A percentile compares a stretch with the other conserved stretches of the same genome.
phyloP scores from a whole-genome alignment of 1,140 invertebrate species.

The Asobara japonica region DNA sequence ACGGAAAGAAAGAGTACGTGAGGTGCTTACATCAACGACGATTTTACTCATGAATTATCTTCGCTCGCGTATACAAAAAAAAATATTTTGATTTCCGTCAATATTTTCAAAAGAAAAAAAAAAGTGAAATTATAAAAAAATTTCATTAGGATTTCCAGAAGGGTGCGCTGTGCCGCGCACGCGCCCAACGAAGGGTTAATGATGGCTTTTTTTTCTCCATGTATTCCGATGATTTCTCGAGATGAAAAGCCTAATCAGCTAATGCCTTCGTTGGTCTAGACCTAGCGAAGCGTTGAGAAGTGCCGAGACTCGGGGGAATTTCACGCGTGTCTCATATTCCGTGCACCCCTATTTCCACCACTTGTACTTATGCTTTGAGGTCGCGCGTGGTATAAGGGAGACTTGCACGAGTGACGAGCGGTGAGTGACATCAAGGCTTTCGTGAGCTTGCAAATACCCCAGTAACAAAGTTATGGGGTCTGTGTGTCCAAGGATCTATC shows the following conservation, averaged over 20 bases:
- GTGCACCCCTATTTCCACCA: not conserved
- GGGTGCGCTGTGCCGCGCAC: no score
- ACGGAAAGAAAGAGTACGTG: constrained; percentile 4
- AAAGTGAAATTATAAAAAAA: no score
- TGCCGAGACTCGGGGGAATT: not conserved
- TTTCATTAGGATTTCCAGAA: no score
- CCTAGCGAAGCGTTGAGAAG: constrained; percentile 5
- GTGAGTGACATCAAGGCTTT: constrained; percentile 45
- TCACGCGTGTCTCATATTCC: not conserved
- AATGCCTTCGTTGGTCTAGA: constrained; percentile 32
- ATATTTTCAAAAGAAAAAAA: no score
- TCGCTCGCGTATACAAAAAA: not conserved
- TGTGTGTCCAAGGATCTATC: constrained; percentile 39
- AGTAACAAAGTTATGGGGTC: constrained; percentile 43
- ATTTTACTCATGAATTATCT: not conserved
- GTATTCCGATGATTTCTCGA: no score
- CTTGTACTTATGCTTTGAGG: constrained; percentile 11
- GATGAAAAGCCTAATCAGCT: constrained; percentile 40
- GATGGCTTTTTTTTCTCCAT: no score
- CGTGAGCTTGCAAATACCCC: constrained; percentile 43
- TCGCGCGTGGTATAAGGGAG: constrained; percentile 4
- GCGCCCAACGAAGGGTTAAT: no score
- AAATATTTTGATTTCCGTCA: not conserved
- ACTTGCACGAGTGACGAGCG: constrained; percentile 22
- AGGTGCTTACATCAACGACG: not conserved